phyloP scores from a whole-genome alignment of 35 echinoderm and acorn worm species.

The Strongylocentrotus purpuratus region DNA sequence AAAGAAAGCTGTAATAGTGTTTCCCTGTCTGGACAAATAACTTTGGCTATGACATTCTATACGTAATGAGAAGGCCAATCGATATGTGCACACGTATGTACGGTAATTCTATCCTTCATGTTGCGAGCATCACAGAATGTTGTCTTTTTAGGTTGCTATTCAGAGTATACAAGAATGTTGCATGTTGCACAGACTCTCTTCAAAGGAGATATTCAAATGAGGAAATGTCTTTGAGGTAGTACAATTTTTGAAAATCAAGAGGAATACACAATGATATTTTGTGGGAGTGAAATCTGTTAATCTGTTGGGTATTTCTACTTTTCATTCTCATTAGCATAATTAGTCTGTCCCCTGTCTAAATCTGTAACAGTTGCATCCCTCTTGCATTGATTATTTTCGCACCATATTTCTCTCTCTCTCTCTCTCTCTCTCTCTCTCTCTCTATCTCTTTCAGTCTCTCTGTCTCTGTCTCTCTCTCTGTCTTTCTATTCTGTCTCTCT shows the following conservation, averaged over 20 bases:
- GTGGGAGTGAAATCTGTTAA: too few species aligned
- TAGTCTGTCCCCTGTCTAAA: background rate
- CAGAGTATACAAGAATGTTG: too few species aligned
- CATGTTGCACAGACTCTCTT: too few species aligned
- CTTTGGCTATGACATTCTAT: background rate
- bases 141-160: too few species aligned
- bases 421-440: background rate
- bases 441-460: background rate
- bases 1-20: background rate
- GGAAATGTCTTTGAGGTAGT: too few species aligned
- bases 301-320: too few species aligned
- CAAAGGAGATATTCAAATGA: too few species aligned
- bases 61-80: background rate
- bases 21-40: background rate
- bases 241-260: too few species aligned
- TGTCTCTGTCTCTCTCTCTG: background rate
- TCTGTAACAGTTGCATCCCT: background rate
- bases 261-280: too few species aligned
- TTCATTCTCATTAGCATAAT: background rate
- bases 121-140: background rate
- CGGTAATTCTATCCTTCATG: background rate
- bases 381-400: background rate
- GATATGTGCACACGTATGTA: background rate
- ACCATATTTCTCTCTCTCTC: background rate
- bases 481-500: background rate